A percentile compares a stretch with the other conserved stretches of the same genome.
Evolutionary conservation across 2,888 invertebrate genomes (phyloP).

Genomic region (Orthosia gothica): DNA sequence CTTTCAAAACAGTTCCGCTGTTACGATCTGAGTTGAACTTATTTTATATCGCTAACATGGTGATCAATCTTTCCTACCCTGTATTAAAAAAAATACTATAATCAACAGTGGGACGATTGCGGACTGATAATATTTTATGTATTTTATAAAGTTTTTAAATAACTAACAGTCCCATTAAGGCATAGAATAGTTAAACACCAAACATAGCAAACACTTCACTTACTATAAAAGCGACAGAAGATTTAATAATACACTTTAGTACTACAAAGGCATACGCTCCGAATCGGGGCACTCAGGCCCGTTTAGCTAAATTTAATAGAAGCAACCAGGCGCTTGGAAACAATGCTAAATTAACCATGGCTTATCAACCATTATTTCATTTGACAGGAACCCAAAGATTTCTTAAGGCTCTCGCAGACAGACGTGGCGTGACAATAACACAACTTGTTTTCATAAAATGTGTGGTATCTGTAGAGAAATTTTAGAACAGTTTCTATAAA

Average conservation of each 20-base stretch:
- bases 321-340: constrained; percentile 69
- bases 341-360: constrained; percentile 83
- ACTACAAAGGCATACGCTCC: constrained; percentile 64
- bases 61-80: too few species aligned
- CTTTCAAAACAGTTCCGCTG: too few species aligned
- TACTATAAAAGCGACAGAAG: background rate
- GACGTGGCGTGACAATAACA: background rate
- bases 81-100: too few species aligned
- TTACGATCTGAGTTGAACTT: too few species aligned
- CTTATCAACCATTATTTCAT: constrained; percentile 85
- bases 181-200: background rate
- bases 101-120: too few species aligned
- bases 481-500: background rate
- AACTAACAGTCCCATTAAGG: background rate
- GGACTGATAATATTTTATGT: background rate
- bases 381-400: constrained; percentile 81
- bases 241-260: constrained; percentile 41
- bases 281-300: constrained; percentile 66
- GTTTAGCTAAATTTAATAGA: constrained; percentile 73
- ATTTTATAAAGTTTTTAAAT: background rate
- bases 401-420: constrained; percentile 28
- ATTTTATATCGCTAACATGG: too few species aligned
- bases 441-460: background rate
- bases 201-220: background rate
- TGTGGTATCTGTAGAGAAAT: background rate